Base-by-base conservation (phyloP, 2,113 vertebrate species). In the Donacobius atricapilla region DNA sequence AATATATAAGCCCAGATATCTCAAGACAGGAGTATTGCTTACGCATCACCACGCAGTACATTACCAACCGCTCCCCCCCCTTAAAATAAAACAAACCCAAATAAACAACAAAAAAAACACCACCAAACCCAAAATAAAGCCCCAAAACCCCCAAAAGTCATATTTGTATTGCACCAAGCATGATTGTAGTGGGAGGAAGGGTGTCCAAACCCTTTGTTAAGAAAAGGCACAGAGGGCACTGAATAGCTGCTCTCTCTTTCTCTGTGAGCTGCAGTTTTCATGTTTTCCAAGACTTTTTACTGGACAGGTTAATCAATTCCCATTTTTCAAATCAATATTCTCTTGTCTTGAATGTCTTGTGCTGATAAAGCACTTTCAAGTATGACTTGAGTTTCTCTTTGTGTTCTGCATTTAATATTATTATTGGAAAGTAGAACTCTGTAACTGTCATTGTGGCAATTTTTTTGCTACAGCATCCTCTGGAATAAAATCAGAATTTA, bases 31-130 rank as follows among this genome's bases (percentile, higher is more conserved):
- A 80, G 8, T 22, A 58, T 4, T 63, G 35, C 57, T 87, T 40
- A 79, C 56, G 48, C 70, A 73, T 27, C 31, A 73, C 54, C 80
- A 12, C 31, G n/a, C 39, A 89, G 50, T 48, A 87, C 13, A n/a
- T 87, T n/a, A 39, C 39, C 12, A 65, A 77, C n/a, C n/a, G n/a
- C n/a, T n/a, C n/a, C n/a, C n/a, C n/a, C n/a, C n/a, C n/a, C n/a
- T n/a, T n/a, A 68, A 56, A 31, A 47, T 15, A 1, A 24, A 24
- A 14, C 11, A 47, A 22, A 11, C 21, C 13, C 5, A 39, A 24
- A 13, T 9, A n/a, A 70, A n/a, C 19, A 6, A 47, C 6, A 56
- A 40, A n/a, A 54, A 28, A 6, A 0, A 0, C 3, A 6, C 10
- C 37, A 22, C 14, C 11, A 58, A 35, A 42, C 14, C 31, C 21